These are phyloP conservation scores for Seira musarum DNA, from an alignment of 2,888 invertebrate species.

Conservation along the genomic window DNA sequence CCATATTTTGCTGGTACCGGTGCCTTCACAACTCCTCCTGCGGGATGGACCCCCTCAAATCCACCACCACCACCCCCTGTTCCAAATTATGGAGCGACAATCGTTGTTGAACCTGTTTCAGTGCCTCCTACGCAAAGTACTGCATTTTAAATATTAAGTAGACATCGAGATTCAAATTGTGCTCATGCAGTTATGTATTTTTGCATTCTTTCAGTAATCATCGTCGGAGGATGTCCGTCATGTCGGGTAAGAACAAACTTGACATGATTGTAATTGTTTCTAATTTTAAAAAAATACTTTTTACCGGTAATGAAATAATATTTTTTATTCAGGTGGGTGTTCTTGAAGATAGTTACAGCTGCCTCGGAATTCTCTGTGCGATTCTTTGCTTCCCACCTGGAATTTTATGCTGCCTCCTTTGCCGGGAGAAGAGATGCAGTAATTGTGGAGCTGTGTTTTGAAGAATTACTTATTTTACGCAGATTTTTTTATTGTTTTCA, in stretches of 20 bases:
- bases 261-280: no score
- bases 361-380: constrained; percentile 87
- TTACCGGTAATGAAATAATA: no score
- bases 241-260: constrained; percentile 85
- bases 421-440: constrained; percentile 87
- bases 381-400: constrained; percentile 91
- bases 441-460: constrained; percentile 82
- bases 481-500: no score
- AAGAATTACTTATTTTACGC: no score
- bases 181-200: no score
- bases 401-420: constrained; percentile 87
- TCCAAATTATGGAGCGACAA: constrained; percentile 63
- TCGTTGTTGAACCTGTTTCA: constrained; percentile 70
- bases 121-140: constrained; percentile 79
- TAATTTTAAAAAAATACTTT: no score
- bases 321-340: constrained; percentile 85
- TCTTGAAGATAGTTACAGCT: constrained; percentile 89
- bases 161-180: no score
- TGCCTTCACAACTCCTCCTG: constrained; percentile 38
- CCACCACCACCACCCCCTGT: constrained; percentile 45
- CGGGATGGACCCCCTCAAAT: constrained; percentile 35
- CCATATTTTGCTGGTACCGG: constrained; percentile 37
- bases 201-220: constrained; percentile 76
- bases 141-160: no score
- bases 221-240: constrained; percentile 90